Evolutionary conservation across 2,888 invertebrate genomes (phyloP).

Genomic region (Latrodectus hesperus): DNA sequence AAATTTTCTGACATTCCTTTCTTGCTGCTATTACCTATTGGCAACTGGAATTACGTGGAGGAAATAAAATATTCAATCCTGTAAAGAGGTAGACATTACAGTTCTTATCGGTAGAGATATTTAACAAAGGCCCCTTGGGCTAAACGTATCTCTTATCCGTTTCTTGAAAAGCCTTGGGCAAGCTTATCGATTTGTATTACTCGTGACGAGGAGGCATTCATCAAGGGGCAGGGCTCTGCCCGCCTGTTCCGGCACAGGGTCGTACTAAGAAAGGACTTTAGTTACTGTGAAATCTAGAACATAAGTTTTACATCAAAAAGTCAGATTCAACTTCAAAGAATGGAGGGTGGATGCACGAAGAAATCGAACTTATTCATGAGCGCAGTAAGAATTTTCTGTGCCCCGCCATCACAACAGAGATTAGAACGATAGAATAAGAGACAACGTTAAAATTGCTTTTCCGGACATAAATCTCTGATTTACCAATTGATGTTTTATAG

Average conservation of each 20-base stretch:
- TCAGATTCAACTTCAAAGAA: conserved; percentile 28
- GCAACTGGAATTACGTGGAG: too few relatives aligned
- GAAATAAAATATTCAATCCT: conserved; percentile 2
- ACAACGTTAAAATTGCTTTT: conserved; percentile 20
- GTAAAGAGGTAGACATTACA: conserved; percentile 17
- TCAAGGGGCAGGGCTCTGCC: conserved; percentile 29
- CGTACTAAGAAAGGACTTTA: conserved; percentile 40
- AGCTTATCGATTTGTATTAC: conserved; percentile 64
- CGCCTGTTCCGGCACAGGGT: conserved; percentile 48
- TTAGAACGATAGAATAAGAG: conserved; percentile 11
- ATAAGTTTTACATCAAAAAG: conserved; percentile 26
- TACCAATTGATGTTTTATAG: not conserved
- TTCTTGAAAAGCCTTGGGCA: conserved; percentile 28
- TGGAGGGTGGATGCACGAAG: conserved; percentile 3
- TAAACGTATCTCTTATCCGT: conserved; percentile 38
- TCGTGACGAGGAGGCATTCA: conserved; percentile 58
- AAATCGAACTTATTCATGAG: conserved; percentile 62
- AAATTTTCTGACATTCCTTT: too few relatives aligned
- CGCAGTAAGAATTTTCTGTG: conserved; percentile 51
- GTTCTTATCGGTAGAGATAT: conserved; percentile 35
- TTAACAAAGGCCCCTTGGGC: conserved; percentile 23
- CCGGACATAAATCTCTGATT: conserved; percentile 14
- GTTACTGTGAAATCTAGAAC: conserved; percentile 49
- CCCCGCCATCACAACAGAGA: conserved; percentile 32
- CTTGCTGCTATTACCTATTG: too few relatives aligned